Base-by-base conservation (phyloP, 2,888 invertebrate species). In the Cataglyphis altisquamis region DNA sequence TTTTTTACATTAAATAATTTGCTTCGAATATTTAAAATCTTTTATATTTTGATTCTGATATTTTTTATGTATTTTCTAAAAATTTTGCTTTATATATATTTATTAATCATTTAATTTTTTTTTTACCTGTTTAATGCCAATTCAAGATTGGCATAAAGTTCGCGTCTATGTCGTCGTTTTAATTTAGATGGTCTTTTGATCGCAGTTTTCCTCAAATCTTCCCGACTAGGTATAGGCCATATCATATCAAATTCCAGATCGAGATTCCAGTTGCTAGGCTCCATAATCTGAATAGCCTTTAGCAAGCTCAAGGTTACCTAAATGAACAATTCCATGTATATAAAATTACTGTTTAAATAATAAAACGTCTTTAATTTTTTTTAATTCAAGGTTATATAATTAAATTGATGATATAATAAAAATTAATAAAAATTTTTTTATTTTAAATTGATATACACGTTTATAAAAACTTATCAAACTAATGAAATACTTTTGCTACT, bases 191-290 rank as follows among this genome's bases (percentile, higher is more conserved):
- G 85, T 8, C 52, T 86, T 72, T 75, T 88, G 5, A 81, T 81
- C 45, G 72, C 57, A 10, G 81, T 75, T 82, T 88, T 92, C 39
- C 80, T 45, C 6, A 77, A 64, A n/a, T 88, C 86, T 60, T 91
- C 85, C 8, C 90, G 89, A 18, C 87, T 87, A 10, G 93, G 94
- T 83, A 94, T 93, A 18, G 94, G 94, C 94, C 96, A 97, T 18
- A 96, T 95, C 1, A 96, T 95, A 83, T 97, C 97, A 57, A 96
- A 95, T 92, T 97, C 97, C 55, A 96, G 91, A 0, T 95, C 95
- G 0, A 96, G 92, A 85, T 96, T 96, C 95, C 96, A 96, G 2
- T 96, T 96, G 15, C 95, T 94, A 0, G 97, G 97, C 9, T 96
- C 95, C 68, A 95, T 95, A 0, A 96, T 93, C 94, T 96, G 95